Conservation (phyloP, 2,113 vertebrate genomes). For the Megaleporinus macrocephalus region DNA sequence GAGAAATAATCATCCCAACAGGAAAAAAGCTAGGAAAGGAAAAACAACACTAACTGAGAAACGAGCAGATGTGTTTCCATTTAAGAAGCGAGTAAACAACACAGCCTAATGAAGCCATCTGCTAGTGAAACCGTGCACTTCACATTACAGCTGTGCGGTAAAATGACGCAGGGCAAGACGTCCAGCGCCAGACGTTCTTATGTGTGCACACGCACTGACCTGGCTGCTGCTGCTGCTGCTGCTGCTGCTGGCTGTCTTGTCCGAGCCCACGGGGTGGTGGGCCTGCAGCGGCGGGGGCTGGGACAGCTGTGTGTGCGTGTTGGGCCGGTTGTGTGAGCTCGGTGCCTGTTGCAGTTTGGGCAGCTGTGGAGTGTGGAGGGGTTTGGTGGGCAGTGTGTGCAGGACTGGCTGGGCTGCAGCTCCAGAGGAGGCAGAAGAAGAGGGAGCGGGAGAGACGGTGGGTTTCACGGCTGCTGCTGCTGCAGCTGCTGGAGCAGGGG, state of each 20-base stretch:
- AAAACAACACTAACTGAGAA: neutral
- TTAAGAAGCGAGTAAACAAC: too few species aligned
- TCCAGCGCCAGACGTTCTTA: neutral
- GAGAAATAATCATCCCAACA: neutral
- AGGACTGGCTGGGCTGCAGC: slow-evolving; percentile 78
- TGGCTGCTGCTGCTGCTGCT: slow-evolving; percentile 59
- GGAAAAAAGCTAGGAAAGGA: neutral
- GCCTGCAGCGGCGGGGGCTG: slow-evolving; percentile 85
- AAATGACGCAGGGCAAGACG: too few species aligned
- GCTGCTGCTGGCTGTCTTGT: slow-evolving; percentile 80
- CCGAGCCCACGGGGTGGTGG: slow-evolving; percentile 87
- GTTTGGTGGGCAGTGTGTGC: slow-evolving; percentile 84
- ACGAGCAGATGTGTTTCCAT: too few species aligned
- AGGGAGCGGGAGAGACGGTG: slow-evolving; percentile 47
- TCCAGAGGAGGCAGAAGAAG: neutral
- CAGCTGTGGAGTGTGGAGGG: slow-evolving; percentile 85
- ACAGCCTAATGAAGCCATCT: too few species aligned
- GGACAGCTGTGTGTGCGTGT: slow-evolving; percentile 86
- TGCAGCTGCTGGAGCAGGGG: slow-evolving; percentile 32
- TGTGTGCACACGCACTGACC: slow-evolving; percentile 4
- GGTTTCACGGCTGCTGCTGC: slow-evolving; percentile 67
- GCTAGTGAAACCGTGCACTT: too few species aligned
- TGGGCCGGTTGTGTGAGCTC: slow-evolving; percentile 91
- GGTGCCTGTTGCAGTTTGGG: slow-evolving; percentile 95
- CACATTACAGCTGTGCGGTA: too few species aligned